Conservation (phyloP, 2,797 vertebrate genomes). For the Crocidura indochinensis region DNA sequence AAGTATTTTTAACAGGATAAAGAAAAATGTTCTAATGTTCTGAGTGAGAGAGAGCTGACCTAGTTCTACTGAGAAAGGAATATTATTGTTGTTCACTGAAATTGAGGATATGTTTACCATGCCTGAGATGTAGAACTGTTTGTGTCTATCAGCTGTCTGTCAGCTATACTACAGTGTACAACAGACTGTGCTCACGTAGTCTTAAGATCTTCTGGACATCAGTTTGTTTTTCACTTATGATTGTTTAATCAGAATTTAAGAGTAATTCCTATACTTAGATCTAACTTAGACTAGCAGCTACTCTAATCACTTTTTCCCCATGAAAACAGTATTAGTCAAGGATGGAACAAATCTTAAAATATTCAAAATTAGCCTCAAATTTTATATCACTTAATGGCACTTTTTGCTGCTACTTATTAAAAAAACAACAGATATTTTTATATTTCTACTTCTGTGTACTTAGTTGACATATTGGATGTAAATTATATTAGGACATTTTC, state of each 20-base stretch:
- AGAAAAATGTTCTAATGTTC: constrained; percentile 38
- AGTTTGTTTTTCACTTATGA: neutral
- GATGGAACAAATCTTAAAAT: constrained; percentile 31
- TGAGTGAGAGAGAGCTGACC: constrained; percentile 59
- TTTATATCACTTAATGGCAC: neutral
- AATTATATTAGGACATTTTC: neutral
- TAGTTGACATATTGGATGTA: neutral
- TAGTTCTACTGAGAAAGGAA: constrained; percentile 61
- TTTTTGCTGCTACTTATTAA: constrained; percentile 18
- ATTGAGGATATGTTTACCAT: constrained; percentile 48
- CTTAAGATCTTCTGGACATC: neutral
- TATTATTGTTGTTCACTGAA: constrained; percentile 29
- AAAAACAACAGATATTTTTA: neutral
- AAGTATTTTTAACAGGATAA: constrained; percentile 66
- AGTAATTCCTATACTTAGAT: constrained; percentile 46
- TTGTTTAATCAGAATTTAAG: constrained; percentile 44
- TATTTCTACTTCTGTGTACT: neutral
- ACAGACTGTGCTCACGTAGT: constrained; percentile 31
- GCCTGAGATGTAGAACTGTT: constrained; percentile 3
- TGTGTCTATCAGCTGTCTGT: neutral
- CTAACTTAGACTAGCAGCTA: constrained; percentile 14
- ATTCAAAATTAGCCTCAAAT: neutral
- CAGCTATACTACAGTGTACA: constrained; percentile 20
- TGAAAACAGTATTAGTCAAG: neutral
- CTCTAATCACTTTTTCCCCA: neutral